Percentiles rank a stretch among this genome's conserved stretches.
Evolutionary conservation across 2,888 invertebrate genomes (phyloP).

Genomic region (Stenurella melanura): DNA sequence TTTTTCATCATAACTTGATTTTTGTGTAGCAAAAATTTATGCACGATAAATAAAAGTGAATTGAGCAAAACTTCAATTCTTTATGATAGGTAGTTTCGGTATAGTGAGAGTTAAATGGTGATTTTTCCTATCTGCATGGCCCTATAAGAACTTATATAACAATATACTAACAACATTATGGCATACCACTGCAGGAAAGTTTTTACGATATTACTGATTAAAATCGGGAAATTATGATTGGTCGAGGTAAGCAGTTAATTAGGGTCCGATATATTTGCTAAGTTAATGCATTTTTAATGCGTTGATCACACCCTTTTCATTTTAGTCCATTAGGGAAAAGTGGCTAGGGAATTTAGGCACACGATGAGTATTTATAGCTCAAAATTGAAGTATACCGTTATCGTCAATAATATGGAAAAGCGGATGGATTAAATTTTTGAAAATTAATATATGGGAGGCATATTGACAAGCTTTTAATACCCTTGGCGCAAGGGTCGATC

Average conservation of each 20-base stretch:
- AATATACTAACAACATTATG: not conserved
- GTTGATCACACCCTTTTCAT: not conserved
- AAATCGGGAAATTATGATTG: constrained; percentile 1
- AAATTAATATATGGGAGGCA: too few relatives aligned
- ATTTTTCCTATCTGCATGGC: too few relatives aligned
- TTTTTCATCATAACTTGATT: too few relatives aligned
- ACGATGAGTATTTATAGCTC: not conserved
- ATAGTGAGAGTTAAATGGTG: too few relatives aligned
- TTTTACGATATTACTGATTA: not conserved
- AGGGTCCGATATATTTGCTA: not conserved
- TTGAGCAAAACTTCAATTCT: too few relatives aligned
- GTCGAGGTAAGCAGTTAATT: constrained; percentile 2
- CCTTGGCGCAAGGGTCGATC: too few relatives aligned
- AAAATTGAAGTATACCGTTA: not conserved
- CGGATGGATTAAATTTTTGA: too few relatives aligned
- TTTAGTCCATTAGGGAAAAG: constrained; percentile 1
- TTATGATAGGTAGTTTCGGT: too few relatives aligned
- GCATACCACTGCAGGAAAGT: not conserved
- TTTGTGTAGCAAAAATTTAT: too few relatives aligned
- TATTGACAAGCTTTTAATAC: too few relatives aligned
- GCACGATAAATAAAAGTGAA: too few relatives aligned
- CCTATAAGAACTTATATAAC: not conserved
- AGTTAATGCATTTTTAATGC: constrained; percentile 1
- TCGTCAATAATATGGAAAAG: not conserved
- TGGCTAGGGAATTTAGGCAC: not conserved